Evolutionary conservation across 2,113 vertebrate species (phyloP), one percentile per base, ranked within the genome.

Genomic region (Cheirogaleus medius): DNA sequence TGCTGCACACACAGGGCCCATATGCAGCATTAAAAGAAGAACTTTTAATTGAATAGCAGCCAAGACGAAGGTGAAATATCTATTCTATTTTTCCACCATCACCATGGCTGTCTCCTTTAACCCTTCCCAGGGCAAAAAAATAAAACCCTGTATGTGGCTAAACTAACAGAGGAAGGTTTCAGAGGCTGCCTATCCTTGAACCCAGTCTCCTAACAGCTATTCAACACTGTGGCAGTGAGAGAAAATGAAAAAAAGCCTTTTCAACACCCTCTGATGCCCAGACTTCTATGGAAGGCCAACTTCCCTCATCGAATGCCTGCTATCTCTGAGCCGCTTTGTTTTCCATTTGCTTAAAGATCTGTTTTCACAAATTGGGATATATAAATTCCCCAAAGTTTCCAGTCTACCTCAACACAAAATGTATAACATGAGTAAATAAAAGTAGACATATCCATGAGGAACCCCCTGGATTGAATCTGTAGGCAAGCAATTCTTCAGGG

Each of bases 401-500:
- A 93, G 34, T 29, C 25, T 54, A 39, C 14, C 2, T 83, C 12
- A 47, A 58, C 37, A 49, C 63, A 63, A 20, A 56, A 87, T 76
- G 13, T 8, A 8, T 66, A 84, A 39, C 49, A 15, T n/a, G 23
- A 49, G 81, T 29, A 34, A 92, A 84, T 64, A 52, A 42, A 85
- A 91, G n/a, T 39, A 74, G 69, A 60, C n/a, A 77, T 44, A 88
- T 42, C 21, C 29, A 20, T 1, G 8, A 78, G 64, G 60, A 58
- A 34, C 25, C 49, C 44, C 8, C 47, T 6, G 9, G 3, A 5
- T 27, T 32, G 32, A 86, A 74, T 60, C 56, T 34, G 37, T 0
- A 95, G 47, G 27, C 18, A 34, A 71, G 25, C 1, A 66, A 27
- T 96, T 90, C 82, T 94, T 63, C 37, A 37, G 10, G 77, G 64